Evolutionary conservation across 2,113 vertebrate genomes (phyloP), one percentile per base, ranked within the genome.

Genomic region (Clarias batrachus): DNA sequence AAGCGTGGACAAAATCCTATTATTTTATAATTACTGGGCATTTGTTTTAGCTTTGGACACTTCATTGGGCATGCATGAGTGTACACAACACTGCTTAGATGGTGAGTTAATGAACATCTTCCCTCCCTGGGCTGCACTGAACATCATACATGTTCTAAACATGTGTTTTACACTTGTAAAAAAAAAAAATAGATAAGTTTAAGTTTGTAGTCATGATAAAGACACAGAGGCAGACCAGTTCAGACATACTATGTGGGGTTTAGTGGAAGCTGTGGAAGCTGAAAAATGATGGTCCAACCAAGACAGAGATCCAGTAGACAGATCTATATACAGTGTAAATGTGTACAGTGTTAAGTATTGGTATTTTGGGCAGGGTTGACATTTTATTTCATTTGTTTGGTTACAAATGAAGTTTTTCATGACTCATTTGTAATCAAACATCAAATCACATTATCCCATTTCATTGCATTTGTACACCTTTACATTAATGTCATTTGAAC

Each of bases 11-110:
- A 79, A 88, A 83, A 90, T 91, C 90, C 89, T 93, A 94, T 95
- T 94, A 95, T 94, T 94, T 93, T 94, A 92, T 94, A 93, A 94
- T 95, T 94, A 93, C 92, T 86, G 88, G 90, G 91, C 93, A 92
- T 93, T 93, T 92, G 92, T 92, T 89, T 92, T 91, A 83, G 79
- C 48, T 87, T 88, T 83, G 83, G 77, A 85, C 66, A 83, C 88
- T 91, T 90, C 90, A 90, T 89, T 90, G 87, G 90, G 89, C 93
- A 87, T 89, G 92, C 87, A 63, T 91, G 93, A 91, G 92, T 93
- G 93, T 93, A 91, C 91, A 93, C 91, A 90, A 86, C 60, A 79
- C 85, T 89, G 90, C 91, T 90, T 90, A 84, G 85, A 90, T 92
- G 87, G 91, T 92, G 91, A 90, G 89, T 92, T 92, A 92, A 88